phyloP scores from a whole-genome alignment of 2,797 vertebrate genomes.

The Mus caroli region DNA sequence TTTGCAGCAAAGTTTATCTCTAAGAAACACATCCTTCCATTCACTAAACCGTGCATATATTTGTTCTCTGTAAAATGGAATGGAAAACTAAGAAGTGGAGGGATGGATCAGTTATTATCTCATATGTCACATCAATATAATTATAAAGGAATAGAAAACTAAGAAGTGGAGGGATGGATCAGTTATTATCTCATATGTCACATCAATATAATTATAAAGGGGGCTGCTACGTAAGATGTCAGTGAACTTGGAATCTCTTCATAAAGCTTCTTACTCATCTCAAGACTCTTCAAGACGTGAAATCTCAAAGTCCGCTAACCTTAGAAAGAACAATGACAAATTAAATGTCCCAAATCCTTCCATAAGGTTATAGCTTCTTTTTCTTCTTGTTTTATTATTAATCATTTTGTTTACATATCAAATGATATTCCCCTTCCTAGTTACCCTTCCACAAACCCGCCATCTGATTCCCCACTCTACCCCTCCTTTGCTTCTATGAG shows the following conservation, averaged over 20 bases:
- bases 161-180: background rate
- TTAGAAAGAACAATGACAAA: background rate
- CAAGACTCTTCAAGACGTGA: constrained; percentile 4
- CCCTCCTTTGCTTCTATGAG: too few relatives aligned
- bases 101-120: background rate
- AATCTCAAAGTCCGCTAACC: background rate
- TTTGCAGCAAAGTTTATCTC: constrained; percentile 19
- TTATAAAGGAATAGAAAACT: background rate
- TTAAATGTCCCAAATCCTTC: background rate
- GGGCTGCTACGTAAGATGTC: background rate
- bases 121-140: too few relatives aligned
- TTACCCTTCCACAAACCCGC: too few relatives aligned
- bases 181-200: background rate
- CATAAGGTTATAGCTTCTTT: too few relatives aligned
- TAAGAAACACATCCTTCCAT: background rate
- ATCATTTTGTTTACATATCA: too few relatives aligned
- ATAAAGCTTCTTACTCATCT: background rate
- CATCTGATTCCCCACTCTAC: too few relatives aligned
- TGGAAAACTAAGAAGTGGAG: background rate
- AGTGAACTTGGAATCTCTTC: background rate
- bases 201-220: background rate
- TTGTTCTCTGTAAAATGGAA: background rate
- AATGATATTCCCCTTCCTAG: too few relatives aligned
- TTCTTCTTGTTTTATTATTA: too few relatives aligned
- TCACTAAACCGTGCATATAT: background rate